Evolutionary conservation across 2,113 vertebrate genomes (phyloP).

Genomic region (Amphiprion percula): DNA sequence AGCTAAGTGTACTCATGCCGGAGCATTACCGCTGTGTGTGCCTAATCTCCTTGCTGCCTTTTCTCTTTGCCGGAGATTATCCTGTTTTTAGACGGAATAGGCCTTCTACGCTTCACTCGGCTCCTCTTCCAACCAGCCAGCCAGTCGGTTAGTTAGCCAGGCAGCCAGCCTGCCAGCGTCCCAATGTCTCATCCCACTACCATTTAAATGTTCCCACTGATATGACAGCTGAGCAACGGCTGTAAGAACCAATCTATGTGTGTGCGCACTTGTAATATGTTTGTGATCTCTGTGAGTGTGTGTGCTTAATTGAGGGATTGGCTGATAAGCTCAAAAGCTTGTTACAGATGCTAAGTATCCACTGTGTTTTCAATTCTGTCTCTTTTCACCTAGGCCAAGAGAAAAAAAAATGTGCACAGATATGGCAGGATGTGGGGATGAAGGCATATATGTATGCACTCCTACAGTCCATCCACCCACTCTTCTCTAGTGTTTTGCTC

Average conservation of each 20-base stretch:
- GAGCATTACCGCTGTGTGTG: conserved; percentile 75
- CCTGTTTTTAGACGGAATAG: conserved; percentile 76
- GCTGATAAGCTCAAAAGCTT: conserved; percentile 70
- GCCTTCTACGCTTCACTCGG: conserved; percentile 62
- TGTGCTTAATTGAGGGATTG: conserved; percentile 67
- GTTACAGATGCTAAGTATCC: conserved; percentile 69
- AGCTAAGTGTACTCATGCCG: conserved; percentile 75
- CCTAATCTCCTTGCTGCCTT: conserved; percentile 81
- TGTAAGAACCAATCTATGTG: conserved; percentile 22
- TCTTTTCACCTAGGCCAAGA: conserved; percentile 48
- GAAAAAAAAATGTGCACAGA: conserved; percentile 38
- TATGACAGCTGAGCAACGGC: conserved; percentile 66
- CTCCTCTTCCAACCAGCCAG: conserved; percentile 57
- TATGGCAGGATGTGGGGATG: conserved; percentile 49
- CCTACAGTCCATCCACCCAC: conserved; percentile 74
- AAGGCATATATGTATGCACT: conserved; percentile 65
- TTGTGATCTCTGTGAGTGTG: conserved; percentile 12
- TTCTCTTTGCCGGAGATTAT: conserved; percentile 81
- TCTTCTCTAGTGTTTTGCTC: conserved; percentile 51
- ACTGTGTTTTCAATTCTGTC: conserved; percentile 39
- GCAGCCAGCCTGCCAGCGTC: conserved; percentile 63
- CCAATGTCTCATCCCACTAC: conserved; percentile 62
- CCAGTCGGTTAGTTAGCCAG: conserved; percentile 43
- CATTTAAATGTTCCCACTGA: conserved; percentile 80
- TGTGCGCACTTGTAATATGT: conserved; percentile 14